phyloP scores from a whole-genome alignment of 2,113 vertebrate genomes.

The Xenus cinereus region DNA sequence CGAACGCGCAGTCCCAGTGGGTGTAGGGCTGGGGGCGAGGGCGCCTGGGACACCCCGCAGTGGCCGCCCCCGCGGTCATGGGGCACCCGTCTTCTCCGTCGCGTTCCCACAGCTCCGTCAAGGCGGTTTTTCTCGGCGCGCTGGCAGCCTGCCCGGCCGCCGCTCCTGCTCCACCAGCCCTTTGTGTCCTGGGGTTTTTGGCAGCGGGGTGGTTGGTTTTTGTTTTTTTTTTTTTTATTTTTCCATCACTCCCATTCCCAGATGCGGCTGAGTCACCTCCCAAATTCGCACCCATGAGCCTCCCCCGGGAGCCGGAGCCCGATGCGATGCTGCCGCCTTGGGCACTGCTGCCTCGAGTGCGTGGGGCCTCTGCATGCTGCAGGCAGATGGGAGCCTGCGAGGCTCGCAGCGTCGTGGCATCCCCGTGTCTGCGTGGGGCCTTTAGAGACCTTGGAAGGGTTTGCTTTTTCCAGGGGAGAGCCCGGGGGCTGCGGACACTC shows the following conservation, averaged over 20 bases:
- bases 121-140: neutral
- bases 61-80: neutral
- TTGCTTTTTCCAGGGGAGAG: neutral
- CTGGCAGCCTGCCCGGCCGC: slow-evolving; percentile 20
- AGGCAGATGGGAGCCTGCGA: neutral
- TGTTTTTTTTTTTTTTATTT: slow-evolving; percentile 22
- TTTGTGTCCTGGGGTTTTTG: slow-evolving; percentile 19
- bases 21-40: neutral
- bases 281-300: neutral
- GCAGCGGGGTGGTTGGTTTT: neutral
- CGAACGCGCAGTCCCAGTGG: rapidly evolving
- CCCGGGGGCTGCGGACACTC: rapidly evolving
- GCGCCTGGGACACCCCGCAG: neutral
- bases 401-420: rapidly evolving
- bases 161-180: neutral
- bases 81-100: neutral
- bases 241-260: slow-evolving; percentile 64
- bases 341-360: neutral
- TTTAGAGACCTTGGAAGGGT: neutral
- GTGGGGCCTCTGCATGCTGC: neutral
- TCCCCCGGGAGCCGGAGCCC: neutral
- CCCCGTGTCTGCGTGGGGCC: rapidly evolving
- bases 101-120: slow-evolving; percentile 33
- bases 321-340: neutral
- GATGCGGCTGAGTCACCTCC: slow-evolving; percentile 54